phyloP scores from a whole-genome alignment of 2,888 invertebrate genomes.

The Netelia inedita region DNA sequence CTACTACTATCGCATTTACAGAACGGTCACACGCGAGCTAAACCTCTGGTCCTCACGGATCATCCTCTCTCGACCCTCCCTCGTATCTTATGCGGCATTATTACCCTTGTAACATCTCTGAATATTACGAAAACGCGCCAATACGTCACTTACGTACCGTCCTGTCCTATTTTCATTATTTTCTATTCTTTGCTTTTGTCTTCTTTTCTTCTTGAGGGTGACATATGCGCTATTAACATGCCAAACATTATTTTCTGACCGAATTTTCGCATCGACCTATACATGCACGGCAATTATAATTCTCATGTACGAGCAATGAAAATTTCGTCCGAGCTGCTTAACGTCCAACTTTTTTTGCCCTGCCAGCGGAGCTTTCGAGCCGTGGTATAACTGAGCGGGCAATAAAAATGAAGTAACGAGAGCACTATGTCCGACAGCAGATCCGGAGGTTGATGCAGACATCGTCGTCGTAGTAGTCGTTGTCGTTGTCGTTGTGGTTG shows the following conservation, averaged over 20 bases:
- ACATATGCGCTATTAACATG: too few species aligned
- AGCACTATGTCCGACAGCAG: slow-evolving; percentile 59
- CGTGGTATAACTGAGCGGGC: slow-evolving; percentile 19
- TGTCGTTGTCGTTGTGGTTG: slow-evolving; percentile 16
- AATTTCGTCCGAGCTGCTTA: slow-evolving; percentile 29
- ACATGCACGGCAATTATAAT: slow-evolving; percentile 52
- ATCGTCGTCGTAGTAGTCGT: slow-evolving; percentile 70
- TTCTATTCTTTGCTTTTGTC: background rate
- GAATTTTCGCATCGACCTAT: background rate
- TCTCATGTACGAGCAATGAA: slow-evolving; percentile 26
- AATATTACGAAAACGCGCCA: slow-evolving; percentile 28
- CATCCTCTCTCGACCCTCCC: slow-evolving; percentile 27
- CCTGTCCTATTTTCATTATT: background rate
- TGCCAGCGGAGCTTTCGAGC: slow-evolving; percentile 1
- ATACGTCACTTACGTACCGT: slow-evolving; percentile 3
- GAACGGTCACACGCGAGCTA: slow-evolving; percentile 53
- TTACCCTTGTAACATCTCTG: slow-evolving; percentile 48
- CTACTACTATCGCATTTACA: slow-evolving; percentile 56
- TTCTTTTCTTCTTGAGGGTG: background rate
- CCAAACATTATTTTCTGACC: too few species aligned
- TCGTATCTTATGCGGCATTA: slow-evolving; percentile 36
- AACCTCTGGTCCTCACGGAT: slow-evolving; percentile 39
- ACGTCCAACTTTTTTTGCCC: slow-evolving; percentile 53
- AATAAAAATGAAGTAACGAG: slow-evolving; percentile 65
- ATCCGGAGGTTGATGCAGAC: slow-evolving; percentile 81